phyloP scores from a whole-genome alignment of 2,888 invertebrate genomes.

The Tiliacea aurago region DNA sequence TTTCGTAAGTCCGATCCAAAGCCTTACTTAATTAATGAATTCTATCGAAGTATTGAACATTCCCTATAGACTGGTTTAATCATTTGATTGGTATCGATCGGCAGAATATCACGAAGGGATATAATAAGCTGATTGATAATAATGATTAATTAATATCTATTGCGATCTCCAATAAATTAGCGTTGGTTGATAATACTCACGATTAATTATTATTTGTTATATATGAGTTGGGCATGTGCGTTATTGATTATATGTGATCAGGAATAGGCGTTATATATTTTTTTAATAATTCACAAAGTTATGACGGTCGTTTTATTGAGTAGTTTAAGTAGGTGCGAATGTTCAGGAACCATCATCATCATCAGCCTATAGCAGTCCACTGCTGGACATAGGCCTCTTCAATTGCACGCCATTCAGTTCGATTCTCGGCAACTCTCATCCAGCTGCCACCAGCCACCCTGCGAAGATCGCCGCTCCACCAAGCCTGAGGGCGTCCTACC shows the following conservation, averaged over 20 bases:
- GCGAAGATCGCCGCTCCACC: no score
- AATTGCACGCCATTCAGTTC: no score
- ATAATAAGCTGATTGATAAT: slow-evolving; percentile 52
- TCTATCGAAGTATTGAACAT: slow-evolving; percentile 37
- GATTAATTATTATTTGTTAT: slow-evolving; percentile 18
- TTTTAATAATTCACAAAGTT: neutral
- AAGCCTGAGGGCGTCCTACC: no score
- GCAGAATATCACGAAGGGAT: slow-evolving; percentile 19
- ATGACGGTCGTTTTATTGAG: neutral
- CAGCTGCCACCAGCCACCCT: no score
- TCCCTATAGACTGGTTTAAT: slow-evolving; percentile 43
- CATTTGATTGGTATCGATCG: slow-evolving; percentile 51
- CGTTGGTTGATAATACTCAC: slow-evolving; percentile 21
- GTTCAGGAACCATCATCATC: no score
- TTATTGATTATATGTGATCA: no score
- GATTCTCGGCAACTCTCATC: no score
- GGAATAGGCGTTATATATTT: slow-evolving; percentile 3
- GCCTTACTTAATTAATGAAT: slow-evolving; percentile 57
- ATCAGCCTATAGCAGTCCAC: no score
- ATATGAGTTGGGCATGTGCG: slow-evolving; percentile 3
- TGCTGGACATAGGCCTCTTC: no score
- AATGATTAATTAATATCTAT: slow-evolving; percentile 22
- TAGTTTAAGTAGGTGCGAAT: neutral
- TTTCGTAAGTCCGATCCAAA: slow-evolving; percentile 33
- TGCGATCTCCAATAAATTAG: slow-evolving; percentile 37